A percentile compares a stretch with the other conserved stretches of the same genome.
Conservation (phyloP, 37 sponge, comb jelly and placozoan species). For the Bolinopsis microptera region DNA sequence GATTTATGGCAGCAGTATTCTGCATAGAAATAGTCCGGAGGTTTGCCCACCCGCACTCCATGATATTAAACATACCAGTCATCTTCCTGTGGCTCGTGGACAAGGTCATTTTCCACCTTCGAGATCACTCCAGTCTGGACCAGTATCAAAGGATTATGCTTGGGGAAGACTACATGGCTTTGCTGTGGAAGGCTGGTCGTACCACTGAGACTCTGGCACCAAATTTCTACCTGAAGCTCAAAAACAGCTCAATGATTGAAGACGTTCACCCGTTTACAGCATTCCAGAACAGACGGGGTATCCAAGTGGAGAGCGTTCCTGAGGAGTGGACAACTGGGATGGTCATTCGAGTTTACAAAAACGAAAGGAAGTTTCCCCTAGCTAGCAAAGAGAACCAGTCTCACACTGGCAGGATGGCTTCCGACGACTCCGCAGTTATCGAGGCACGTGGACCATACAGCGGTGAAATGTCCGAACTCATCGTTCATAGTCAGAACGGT, state of each 20-base stretch:
- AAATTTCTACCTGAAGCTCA: not conserved
- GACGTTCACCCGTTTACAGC: not conserved
- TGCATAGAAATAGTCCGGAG: not conserved
- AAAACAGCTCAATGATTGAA: not conserved
- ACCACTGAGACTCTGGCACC: not conserved
- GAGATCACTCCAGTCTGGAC: not conserved
- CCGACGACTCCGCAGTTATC: not conserved
- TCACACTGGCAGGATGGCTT: not conserved
- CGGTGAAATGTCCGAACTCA: not conserved
- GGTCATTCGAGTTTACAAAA: not conserved
- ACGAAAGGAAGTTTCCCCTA: not conserved
- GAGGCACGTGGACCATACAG: not conserved
- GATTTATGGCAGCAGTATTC: not conserved
- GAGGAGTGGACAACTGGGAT: slow-evolving; percentile 9
- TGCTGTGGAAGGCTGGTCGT: not conserved
- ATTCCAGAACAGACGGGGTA: not conserved
- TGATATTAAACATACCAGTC: not conserved
- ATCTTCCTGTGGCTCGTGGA: not conserved
- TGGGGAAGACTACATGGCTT: not conserved
- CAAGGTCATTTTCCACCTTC: not conserved
- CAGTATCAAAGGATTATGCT: not conserved
- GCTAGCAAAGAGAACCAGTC: not conserved
- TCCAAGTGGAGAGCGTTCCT: not conserved
- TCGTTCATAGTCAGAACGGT: not conserved
- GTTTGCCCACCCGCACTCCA: not conserved